Percentiles rank a stretch among this genome's conserved stretches.
Conservation (phyloP, 2,797 vertebrate genomes). For the Amblyopsis hoosieri region DNA sequence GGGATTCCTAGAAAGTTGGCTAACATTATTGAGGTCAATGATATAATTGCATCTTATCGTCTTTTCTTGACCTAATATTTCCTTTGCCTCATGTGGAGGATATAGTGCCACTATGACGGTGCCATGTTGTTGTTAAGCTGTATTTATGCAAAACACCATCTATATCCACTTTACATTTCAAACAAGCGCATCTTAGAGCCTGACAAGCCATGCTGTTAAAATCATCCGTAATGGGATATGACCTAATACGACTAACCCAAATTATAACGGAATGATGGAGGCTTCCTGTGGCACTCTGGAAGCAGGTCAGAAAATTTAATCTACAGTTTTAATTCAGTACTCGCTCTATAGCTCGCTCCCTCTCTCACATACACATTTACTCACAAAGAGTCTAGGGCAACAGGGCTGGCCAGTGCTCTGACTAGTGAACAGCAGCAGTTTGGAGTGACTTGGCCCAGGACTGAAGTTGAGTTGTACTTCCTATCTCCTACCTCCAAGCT, state of each 20-base stretch:
- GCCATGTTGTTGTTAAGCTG: neutral
- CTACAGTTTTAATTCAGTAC: constrained; percentile 5
- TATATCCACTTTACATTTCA: constrained; percentile 9
- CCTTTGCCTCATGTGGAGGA: neutral
- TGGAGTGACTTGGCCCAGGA: constrained; percentile 36
- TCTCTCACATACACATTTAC: neutral
- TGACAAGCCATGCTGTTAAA: constrained; percentile 9
- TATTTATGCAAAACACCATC: neutral
- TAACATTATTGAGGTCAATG: no score
- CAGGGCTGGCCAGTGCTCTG: constrained; percentile 33
- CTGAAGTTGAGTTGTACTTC: constrained; percentile 21
- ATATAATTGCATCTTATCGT: no score
- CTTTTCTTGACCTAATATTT: no score
- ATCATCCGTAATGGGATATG: constrained; percentile 6
- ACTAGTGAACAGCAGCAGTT: constrained; percentile 41
- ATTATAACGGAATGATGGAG: constrained; percentile 21
- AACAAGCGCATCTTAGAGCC: neutral
- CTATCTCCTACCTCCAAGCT: constrained; percentile 37
- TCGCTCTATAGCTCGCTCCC: constrained; percentile 10
- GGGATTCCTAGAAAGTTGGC: no score
- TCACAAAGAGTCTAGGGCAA: constrained; percentile 11
- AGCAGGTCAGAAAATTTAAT: constrained; percentile 41
- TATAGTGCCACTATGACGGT: neutral
- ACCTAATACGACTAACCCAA: constrained; percentile 16
- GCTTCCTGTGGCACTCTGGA: constrained; percentile 14